Percentiles rank a stretch among this genome's conserved stretches.
phyloP scores from a whole-genome alignment of 2,888 invertebrate genomes.

The Tenthredo livida region DNA sequence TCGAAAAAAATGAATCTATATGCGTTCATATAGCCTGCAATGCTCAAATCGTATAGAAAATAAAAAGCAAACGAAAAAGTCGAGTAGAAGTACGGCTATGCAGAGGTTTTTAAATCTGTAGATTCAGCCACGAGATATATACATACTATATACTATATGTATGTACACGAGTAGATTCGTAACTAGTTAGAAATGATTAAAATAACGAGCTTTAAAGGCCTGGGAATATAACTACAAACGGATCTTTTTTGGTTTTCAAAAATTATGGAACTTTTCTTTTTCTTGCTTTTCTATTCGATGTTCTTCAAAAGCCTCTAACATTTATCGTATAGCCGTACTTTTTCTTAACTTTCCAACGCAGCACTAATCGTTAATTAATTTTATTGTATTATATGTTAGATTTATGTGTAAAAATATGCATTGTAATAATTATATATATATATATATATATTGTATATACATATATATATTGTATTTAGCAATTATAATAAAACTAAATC shows the following conservation, averaged over 20 bases:
- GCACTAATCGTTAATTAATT: slow-evolving; percentile 49
- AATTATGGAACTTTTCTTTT: background rate
- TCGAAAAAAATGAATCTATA: slow-evolving; percentile 25
- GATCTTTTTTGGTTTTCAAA: background rate
- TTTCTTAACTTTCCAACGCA: slow-evolving; percentile 40
- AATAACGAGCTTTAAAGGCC: background rate
- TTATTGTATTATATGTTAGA: slow-evolving; percentile 44
- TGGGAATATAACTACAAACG: too few relatives aligned
- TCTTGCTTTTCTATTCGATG: background rate
- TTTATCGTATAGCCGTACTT: slow-evolving; percentile 19
- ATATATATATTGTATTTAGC: slow-evolving; percentile 53
- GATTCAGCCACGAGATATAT: background rate
- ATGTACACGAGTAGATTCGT: background rate
- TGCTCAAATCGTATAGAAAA: slow-evolving; percentile 51
- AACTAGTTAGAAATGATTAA: background rate
- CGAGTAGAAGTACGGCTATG: slow-evolving; percentile 24
- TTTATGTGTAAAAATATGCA: slow-evolving; percentile 46
- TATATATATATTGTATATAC: slow-evolving; percentile 14
- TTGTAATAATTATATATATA: slow-evolving; percentile 28
- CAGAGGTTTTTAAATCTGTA: background rate
- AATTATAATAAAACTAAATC: slow-evolving; percentile 45
- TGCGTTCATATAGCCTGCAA: slow-evolving; percentile 51
- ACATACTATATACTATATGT: too few relatives aligned
- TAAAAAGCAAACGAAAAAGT: slow-evolving; percentile 25
- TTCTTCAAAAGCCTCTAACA: background rate